phyloP scores from a whole-genome alignment of 2,888 invertebrate species.

The Artemia sinica region DNA sequence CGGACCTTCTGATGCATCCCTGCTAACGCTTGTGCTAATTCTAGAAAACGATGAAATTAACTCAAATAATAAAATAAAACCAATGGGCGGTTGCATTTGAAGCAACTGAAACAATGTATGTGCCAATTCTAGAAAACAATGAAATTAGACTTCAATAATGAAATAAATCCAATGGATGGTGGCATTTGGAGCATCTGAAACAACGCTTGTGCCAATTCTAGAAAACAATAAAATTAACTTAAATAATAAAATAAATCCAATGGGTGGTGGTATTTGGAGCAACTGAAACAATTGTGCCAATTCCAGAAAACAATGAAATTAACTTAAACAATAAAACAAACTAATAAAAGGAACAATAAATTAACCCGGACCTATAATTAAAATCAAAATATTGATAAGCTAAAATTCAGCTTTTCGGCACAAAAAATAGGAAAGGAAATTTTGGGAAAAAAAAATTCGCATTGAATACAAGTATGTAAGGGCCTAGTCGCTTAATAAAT shows the following conservation, averaged over 20 bases:
- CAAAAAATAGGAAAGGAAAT: not conserved
- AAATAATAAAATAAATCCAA: too few species aligned
- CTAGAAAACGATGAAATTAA: slow-evolving; percentile 26
- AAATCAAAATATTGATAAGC: too few species aligned
- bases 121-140: slow-evolving; percentile 48
- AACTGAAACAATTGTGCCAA: slow-evolving; percentile 91
- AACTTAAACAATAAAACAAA: too few species aligned
- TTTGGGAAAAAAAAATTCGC: not conserved
- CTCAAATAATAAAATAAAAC: too few species aligned
- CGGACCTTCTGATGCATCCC: too few species aligned
- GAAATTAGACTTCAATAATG: too few species aligned
- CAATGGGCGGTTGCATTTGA: slow-evolving; percentile 63
- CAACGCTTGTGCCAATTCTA: slow-evolving; percentile 75
- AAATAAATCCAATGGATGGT: slow-evolving; percentile 70
- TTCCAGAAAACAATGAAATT: slow-evolving; percentile 31
- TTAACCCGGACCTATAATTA: too few species aligned
- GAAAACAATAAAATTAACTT: slow-evolving; percentile 18
- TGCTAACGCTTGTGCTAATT: slow-evolving; percentile 82
- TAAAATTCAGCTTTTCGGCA: too few species aligned
- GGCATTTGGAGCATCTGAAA: slow-evolving; percentile 76
- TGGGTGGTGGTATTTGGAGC: slow-evolving; percentile 67
- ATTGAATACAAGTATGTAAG: not conserved
- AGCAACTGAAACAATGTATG: slow-evolving; percentile 81
- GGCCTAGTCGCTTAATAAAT: not conserved
- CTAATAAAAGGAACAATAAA: too few species aligned